These are phyloP conservation scores for Neoseiulus cucumeris DNA, from an alignment of 1,140 invertebrate species.

Conservation along the genomic window DNA sequence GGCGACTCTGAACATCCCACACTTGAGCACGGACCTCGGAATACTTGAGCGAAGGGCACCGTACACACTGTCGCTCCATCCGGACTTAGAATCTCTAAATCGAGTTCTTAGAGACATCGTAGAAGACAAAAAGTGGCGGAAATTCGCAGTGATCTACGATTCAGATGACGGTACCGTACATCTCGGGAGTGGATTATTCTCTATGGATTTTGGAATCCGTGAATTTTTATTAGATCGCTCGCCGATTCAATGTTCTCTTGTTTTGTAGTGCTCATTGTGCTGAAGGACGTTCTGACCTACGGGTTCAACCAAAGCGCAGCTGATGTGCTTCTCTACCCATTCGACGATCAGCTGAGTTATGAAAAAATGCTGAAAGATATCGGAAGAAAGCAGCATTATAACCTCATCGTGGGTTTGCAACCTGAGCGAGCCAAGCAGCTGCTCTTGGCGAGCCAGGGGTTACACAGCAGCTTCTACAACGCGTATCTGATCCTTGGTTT, in stretches of 20 bases:
- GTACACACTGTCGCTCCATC: neutral
- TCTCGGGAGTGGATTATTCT: too few relatives aligned
- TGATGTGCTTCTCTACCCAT: neutral
- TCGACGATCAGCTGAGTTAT: neutral
- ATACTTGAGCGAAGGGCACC: neutral
- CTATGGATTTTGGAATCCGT: too few relatives aligned
- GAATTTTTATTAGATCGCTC: too few relatives aligned
- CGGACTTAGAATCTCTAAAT: neutral
- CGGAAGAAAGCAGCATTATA: neutral
- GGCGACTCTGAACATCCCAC: neutral
- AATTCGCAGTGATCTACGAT: neutral
- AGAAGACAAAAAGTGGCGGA: neutral
- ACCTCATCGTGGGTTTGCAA: neutral
- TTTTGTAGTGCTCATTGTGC: neutral
- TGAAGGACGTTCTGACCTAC: neutral
- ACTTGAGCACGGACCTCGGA: neutral
- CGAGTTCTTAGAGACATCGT: neutral
- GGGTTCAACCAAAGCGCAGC: neutral
- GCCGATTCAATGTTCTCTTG: neutral
- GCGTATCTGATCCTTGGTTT: neutral
- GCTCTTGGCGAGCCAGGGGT: neutral
- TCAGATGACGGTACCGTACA: slow-evolving; percentile 5
- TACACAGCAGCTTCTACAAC: neutral
- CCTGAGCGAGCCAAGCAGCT: neutral
- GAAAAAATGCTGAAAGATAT: slow-evolving; percentile 8